Conservation (phyloP, 1,140 invertebrate genomes). For the Maniola jurtina region DNA sequence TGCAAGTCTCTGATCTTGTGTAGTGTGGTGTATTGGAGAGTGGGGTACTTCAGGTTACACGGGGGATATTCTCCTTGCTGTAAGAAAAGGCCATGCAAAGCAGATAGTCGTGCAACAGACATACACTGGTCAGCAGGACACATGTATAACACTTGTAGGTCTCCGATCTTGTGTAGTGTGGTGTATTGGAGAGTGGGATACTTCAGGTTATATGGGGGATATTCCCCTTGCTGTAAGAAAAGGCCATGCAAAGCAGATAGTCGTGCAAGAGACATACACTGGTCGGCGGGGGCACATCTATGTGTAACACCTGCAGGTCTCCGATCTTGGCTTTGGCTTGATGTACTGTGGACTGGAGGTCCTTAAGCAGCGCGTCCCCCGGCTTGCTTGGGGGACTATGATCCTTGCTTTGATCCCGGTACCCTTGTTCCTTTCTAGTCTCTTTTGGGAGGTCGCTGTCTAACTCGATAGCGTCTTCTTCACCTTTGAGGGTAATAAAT, state of each 20-base stretch:
- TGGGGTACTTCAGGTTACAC: too few relatives aligned
- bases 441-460: conserved; percentile 52
- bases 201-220: too few relatives aligned
- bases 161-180: too few relatives aligned
- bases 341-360: conserved; percentile 79
- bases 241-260: conserved; percentile 49
- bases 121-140: too few relatives aligned
- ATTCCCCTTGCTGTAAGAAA: neutral
- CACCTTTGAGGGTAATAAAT: conserved; percentile 41
- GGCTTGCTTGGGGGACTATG: conserved; percentile 52
- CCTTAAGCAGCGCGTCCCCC: conserved; percentile 60
- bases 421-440: conserved; percentile 48
- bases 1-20: too few relatives aligned
- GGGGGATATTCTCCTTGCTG: too few relatives aligned
- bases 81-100: too few relatives aligned
- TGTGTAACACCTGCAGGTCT: conserved; percentile 79
- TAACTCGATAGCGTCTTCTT: conserved; percentile 71
- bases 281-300: conserved; percentile 58
- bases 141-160: too few relatives aligned
- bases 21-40: too few relatives aligned
- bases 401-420: conserved; percentile 33
- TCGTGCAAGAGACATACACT: conserved; percentile 70
- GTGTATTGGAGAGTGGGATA: too few relatives aligned
- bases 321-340: conserved; percentile 81
- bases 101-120: too few relatives aligned